A percentile compares a stretch with the other conserved stretches of the same genome.
phyloP scores from a whole-genome alignment of 2,888 invertebrate species.

The Phlogophora meticulosa region DNA sequence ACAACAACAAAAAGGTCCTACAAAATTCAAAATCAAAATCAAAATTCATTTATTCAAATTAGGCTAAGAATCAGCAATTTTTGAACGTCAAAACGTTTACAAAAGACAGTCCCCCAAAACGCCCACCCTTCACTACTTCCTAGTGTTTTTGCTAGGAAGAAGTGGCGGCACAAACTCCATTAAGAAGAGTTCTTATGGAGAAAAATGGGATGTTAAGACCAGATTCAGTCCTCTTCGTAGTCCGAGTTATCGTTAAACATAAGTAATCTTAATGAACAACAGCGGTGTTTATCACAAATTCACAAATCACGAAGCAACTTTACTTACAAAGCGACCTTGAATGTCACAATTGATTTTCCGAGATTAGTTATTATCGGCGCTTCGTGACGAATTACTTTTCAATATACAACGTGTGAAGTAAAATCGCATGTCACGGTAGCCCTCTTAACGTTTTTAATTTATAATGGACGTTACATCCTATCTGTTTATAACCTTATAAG shows the following conservation, averaged over 20 bases:
- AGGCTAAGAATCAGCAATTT: too few species aligned
- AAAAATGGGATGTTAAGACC: neutral
- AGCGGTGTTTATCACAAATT: slow-evolving; percentile 26
- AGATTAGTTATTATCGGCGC: slow-evolving; percentile 50
- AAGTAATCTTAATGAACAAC: slow-evolving; percentile 1
- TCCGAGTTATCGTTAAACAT: neutral
- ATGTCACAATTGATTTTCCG: slow-evolving; percentile 54
- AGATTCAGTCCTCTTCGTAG: neutral
- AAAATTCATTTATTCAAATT: too few species aligned
- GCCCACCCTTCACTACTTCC: too few species aligned
- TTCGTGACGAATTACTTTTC: slow-evolving; percentile 49
- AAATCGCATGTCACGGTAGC: slow-evolving; percentile 33
- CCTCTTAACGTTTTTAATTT: slow-evolving; percentile 6
- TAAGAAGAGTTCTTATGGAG: too few species aligned
- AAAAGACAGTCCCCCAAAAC: too few species aligned
- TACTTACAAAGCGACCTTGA: slow-evolving; percentile 36
- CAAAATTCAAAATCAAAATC: too few species aligned
- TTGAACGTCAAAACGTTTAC: slow-evolving; percentile 1
- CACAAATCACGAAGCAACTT: slow-evolving; percentile 26
- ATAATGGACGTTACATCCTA: neutral
- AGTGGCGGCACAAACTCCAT: too few species aligned
- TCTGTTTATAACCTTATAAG: neutral
- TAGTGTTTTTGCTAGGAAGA: too few species aligned
- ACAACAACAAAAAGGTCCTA: too few species aligned
- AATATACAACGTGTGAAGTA: slow-evolving; percentile 34